phyloP scores from a whole-genome alignment of 2,113 vertebrate species.

The Pituophis catenifer region DNA sequence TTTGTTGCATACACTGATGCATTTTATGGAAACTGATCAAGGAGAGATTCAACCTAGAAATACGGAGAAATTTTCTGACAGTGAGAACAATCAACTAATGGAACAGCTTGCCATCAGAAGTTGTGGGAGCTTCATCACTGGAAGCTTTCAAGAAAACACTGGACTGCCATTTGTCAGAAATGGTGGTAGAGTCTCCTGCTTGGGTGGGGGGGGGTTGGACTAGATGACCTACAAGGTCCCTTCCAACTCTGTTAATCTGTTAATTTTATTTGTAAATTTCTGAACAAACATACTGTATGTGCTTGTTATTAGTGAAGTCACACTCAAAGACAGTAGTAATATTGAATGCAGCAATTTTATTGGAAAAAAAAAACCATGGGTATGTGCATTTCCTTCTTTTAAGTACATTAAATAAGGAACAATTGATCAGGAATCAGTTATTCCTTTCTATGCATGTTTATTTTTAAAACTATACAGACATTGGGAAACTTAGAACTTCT shows the following conservation, averaged over 20 bases:
- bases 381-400: slow-evolving; percentile 84
- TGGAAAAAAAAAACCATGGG: slow-evolving; percentile 87
- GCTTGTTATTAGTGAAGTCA: not conserved
- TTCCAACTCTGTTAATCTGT: no score
- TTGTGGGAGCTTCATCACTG: no score
- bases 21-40: not conserved
- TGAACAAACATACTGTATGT: not conserved
- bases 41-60: no score
- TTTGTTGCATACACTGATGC: not conserved
- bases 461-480: slow-evolving; percentile 71
- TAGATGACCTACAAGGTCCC: no score
- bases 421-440: slow-evolving; percentile 57
- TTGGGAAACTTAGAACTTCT: slow-evolving; percentile 57
- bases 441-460: slow-evolving; percentile 63
- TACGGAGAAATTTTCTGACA: no score
- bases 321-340: slow-evolving; percentile 21
- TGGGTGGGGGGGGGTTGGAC: no score
- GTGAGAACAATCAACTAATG: no score
- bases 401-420: slow-evolving; percentile 72
- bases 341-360: slow-evolving; percentile 87
- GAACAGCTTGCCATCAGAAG: no score
- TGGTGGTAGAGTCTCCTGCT: no score
- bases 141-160: no score
- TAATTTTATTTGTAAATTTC: not conserved
- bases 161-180: no score